A percentile compares a stretch with the other conserved stretches of the same genome.
Evolutionary conservation across 2,888 invertebrate species (phyloP).

Genomic region (Ferdinandea cuprea): DNA sequence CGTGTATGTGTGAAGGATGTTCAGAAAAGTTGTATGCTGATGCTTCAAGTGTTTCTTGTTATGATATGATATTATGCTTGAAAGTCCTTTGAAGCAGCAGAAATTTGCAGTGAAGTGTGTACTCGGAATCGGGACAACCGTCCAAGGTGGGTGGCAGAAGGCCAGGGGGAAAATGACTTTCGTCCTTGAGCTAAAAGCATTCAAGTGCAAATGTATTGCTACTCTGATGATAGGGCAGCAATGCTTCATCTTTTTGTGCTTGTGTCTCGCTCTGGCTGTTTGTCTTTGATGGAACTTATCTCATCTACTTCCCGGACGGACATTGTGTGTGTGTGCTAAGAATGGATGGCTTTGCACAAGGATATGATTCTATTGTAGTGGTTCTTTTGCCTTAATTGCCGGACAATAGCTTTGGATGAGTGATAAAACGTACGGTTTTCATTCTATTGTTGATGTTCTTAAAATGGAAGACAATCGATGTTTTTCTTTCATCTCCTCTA

Average conservation of each 20-base stretch:
- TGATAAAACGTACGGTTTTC: slow-evolving; percentile 63
- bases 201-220: slow-evolving; percentile 67
- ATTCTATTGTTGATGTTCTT: slow-evolving; percentile 52
- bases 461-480: slow-evolving; percentile 53
- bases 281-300: slow-evolving; percentile 57
- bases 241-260: neutral
- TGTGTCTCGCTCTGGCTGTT: slow-evolving; percentile 21
- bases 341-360: slow-evolving; percentile 40
- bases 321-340: slow-evolving; percentile 4
- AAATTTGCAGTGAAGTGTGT: slow-evolving; percentile 56
- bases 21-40: slow-evolving; percentile 52
- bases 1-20: slow-evolving; percentile 43
- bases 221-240: neutral
- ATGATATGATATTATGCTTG: slow-evolving; percentile 72
- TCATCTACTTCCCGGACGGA: slow-evolving; percentile 1
- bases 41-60: slow-evolving; percentile 71
- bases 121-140: slow-evolving; percentile 1
- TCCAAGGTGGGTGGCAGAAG: neutral
- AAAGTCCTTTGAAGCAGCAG: slow-evolving; percentile 66
- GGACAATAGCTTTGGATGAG: slow-evolving; percentile 66
- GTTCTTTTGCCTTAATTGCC: slow-evolving; percentile 64
- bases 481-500: slow-evolving; percentile 28
- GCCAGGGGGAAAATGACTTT: no score
- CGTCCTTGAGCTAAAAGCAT: slow-evolving; percentile 73
- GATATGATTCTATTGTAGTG: slow-evolving; percentile 63